phyloP scores from a whole-genome alignment of 2,113 vertebrate genomes.

The Euleptes europaea region DNA sequence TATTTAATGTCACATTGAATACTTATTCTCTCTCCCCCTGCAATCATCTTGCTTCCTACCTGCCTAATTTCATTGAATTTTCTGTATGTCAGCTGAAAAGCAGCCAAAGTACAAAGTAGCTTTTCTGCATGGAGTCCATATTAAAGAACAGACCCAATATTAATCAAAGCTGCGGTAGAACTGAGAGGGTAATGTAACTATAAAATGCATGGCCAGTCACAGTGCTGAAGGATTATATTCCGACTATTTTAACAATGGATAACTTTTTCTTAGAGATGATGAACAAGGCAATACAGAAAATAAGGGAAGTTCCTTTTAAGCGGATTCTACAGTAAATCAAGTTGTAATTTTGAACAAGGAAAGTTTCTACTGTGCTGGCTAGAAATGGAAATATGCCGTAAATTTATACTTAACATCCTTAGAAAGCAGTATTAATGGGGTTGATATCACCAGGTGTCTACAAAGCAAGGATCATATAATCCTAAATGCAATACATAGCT shows the following conservation, averaged over 20 bases:
- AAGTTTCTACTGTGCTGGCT: slow-evolving; percentile 17
- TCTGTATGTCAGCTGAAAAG: slow-evolving; percentile 32
- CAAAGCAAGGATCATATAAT: neutral
- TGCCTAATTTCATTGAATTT: slow-evolving; percentile 38
- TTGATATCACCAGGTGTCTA: neutral
- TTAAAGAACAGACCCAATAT: slow-evolving; percentile 36
- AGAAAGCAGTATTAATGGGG: neutral
- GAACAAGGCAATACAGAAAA: neutral
- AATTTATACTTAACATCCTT: neutral
- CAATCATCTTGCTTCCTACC: slow-evolving; percentile 23
- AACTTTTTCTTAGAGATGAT: slow-evolving; percentile 14
- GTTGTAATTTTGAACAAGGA: slow-evolving; percentile 26
- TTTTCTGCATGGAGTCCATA: neutral
- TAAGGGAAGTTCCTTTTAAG: slow-evolving; percentile 19
- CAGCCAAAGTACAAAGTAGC: slow-evolving; percentile 15
- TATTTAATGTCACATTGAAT: slow-evolving; percentile 33
- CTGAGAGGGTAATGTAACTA: slow-evolving; percentile 18
- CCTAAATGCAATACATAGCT: neutral
- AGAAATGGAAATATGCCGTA: neutral
- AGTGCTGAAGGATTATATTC: neutral
- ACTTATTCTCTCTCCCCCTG: neutral
- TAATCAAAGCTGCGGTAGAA: slow-evolving; percentile 53
- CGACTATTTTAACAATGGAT: neutral
- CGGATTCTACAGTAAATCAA: neutral
- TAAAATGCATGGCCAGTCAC: neutral